Conservation (phyloP, 2,113 vertebrate species). For the Seriola rivoliana region DNA sequence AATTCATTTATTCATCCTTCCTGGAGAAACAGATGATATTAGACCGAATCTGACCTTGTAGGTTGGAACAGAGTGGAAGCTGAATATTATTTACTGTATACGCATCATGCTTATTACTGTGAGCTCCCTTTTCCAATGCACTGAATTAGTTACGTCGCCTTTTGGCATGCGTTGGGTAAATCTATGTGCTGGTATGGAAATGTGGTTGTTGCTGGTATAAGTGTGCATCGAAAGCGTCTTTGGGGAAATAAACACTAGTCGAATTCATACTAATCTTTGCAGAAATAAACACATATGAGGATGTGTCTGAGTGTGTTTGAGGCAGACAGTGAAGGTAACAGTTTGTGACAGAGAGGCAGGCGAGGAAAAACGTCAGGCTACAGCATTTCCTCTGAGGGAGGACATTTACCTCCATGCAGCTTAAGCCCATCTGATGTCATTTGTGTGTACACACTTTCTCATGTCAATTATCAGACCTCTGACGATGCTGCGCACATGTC, state of each 20-base stretch:
- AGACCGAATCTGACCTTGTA: constrained; percentile 48
- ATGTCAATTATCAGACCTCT: constrained; percentile 49
- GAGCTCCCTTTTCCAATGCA: constrained; percentile 1
- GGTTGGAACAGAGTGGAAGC: neutral
- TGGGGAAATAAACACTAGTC: neutral
- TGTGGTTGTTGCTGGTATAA: neutral
- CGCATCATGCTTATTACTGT: constrained; percentile 10
- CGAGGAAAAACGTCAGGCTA: constrained; percentile 9
- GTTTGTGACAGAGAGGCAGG: constrained; percentile 48
- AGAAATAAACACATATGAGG: constrained; percentile 11
- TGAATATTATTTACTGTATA: constrained; percentile 35
- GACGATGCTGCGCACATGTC: constrained; percentile 23
- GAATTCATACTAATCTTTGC: neutral
- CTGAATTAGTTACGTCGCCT: constrained; percentile 1
- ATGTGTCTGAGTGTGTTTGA: neutral
- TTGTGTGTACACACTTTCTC: constrained; percentile 46
- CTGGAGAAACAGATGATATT: constrained; percentile 44
- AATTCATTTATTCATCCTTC: constrained; percentile 65
- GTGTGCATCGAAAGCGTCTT: neutral
- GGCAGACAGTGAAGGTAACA: constrained; percentile 33
- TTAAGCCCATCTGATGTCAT: constrained; percentile 54
- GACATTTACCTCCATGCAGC: constrained; percentile 31
- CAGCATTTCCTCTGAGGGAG: constrained; percentile 34
- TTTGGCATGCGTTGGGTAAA: constrained; percentile 21
- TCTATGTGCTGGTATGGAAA: constrained; percentile 15